phyloP scores from a whole-genome alignment of 2,888 invertebrate genomes.

The Chymomyza amoena region DNA sequence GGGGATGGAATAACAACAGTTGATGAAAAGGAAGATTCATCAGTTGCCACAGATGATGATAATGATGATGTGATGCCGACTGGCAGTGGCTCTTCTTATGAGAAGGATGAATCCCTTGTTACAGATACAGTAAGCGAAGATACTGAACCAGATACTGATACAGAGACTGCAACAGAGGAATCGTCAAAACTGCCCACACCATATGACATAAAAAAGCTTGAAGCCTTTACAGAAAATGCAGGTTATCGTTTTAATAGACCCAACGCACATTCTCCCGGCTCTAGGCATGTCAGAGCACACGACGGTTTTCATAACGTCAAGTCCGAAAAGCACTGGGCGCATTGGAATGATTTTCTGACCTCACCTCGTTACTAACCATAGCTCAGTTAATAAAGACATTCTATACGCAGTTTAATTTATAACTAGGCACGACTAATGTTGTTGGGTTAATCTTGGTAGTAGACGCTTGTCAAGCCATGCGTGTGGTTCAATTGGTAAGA shows the following conservation, averaged over 20 bases:
- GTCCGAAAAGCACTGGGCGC: slow-evolving; percentile 28
- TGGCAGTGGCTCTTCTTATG: too few relatives aligned
- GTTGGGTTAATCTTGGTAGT: slow-evolving; percentile 15
- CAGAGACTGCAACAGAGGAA: neutral
- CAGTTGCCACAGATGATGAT: too few relatives aligned
- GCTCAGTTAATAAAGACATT: slow-evolving; percentile 17
- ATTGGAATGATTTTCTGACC: slow-evolving; percentile 49
- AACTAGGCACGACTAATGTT: slow-evolving; percentile 20
- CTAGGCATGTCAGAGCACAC: slow-evolving; percentile 37
- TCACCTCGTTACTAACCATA: neutral
- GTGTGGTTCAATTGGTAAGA: neutral
- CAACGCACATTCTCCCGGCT: neutral
- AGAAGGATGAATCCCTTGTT: too few relatives aligned
- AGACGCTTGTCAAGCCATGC: neutral
- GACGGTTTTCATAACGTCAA: slow-evolving; percentile 47
- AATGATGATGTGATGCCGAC: too few relatives aligned
- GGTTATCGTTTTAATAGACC: slow-evolving; percentile 28
- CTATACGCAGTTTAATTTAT: slow-evolving; percentile 13
- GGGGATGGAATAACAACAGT: neutral
- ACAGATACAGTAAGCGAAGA: neutral
- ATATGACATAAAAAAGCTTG: neutral
- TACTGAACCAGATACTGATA: neutral
- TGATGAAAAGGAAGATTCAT: neutral
- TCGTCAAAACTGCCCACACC: neutral
- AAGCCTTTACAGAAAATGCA: slow-evolving; percentile 18